Percentiles rank a stretch among this genome's conserved stretches.
Evolutionary conservation across 2,888 invertebrate genomes (phyloP).

Genomic region (Pollenia labialis): DNA sequence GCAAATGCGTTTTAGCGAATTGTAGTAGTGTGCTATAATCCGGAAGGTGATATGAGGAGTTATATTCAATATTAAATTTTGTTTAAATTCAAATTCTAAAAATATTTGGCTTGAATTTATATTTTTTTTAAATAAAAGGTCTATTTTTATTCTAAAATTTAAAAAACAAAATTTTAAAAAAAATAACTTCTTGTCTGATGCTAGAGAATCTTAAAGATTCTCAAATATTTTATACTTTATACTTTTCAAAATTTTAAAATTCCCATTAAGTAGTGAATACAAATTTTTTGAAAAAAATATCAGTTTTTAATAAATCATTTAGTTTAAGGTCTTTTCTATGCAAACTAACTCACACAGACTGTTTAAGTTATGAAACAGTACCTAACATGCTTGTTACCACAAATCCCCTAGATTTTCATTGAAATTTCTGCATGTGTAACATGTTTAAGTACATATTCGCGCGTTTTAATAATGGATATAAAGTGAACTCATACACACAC

Average conservation of each 20-base stretch:
- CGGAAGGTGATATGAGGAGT: not conserved
- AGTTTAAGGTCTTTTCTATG: not conserved
- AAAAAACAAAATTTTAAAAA: too few relatives aligned
- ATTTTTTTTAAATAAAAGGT: too few relatives aligned
- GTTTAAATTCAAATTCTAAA: too few relatives aligned
- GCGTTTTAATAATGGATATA: constrained; percentile 56
- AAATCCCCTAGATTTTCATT: constrained; percentile 53
- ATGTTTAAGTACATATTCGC: constrained; percentile 40
- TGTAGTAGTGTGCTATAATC: not conserved
- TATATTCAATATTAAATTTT: not conserved
- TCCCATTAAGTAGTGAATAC: too few relatives aligned
- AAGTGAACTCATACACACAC: not conserved
- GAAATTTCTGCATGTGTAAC: constrained; percentile 56
- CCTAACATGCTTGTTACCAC: not conserved
- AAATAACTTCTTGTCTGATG: too few relatives aligned
- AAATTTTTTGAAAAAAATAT: too few relatives aligned
- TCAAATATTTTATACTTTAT: too few relatives aligned
- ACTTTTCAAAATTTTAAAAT: too few relatives aligned
- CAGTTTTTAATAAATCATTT: not conserved
- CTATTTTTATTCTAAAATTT: too few relatives aligned
- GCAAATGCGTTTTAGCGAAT: constrained; percentile 24
- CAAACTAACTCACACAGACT: not conserved
- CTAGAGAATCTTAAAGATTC: too few relatives aligned
- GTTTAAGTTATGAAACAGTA: not conserved
- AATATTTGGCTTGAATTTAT: too few relatives aligned